Conservation (phyloP, 2,113 vertebrate genomes). For the Lepisosteus osseus region DNA sequence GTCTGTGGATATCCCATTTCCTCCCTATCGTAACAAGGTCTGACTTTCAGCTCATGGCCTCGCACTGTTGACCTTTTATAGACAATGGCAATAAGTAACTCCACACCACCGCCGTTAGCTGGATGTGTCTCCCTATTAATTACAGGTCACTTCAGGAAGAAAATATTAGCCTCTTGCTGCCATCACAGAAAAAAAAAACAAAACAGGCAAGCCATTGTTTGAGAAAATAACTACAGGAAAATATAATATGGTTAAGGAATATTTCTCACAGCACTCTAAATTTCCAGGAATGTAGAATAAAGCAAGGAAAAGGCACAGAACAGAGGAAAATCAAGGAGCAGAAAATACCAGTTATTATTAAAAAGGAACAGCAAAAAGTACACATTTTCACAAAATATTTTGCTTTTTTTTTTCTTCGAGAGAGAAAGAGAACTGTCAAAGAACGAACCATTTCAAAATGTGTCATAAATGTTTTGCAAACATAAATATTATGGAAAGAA, state of each 20-base stretch:
- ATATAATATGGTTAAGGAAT: conserved; percentile 32
- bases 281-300: conserved; percentile 31
- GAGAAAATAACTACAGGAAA: conserved; percentile 35
- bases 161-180: conserved; percentile 26
- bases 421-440: background rate
- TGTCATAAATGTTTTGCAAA: background rate
- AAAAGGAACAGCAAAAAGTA: background rate
- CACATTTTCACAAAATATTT: conserved; percentile 2
- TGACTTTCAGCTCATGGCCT: conserved; percentile 59
- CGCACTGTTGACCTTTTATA: conserved; percentile 73
- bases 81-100: conserved; percentile 68
- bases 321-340: background rate
- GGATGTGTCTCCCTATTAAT: conserved; percentile 25
- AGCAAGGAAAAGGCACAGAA: background rate
- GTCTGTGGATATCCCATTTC: conserved; percentile 82
- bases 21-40: conserved; percentile 67
- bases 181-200: conserved; percentile 3
- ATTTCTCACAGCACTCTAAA: conserved; percentile 39
- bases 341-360: background rate
- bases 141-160: conserved; percentile 31
- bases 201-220: conserved; percentile 32
- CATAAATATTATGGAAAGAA: too few species aligned
- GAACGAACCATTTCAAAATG: conserved; percentile 16
- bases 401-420: too few species aligned
- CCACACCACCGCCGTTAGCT: conserved; percentile 28